These are phyloP conservation scores for Palaemon carinicauda DNA, from an alignment of 1,140 invertebrate genomes.

Conservation along the genomic window DNA sequence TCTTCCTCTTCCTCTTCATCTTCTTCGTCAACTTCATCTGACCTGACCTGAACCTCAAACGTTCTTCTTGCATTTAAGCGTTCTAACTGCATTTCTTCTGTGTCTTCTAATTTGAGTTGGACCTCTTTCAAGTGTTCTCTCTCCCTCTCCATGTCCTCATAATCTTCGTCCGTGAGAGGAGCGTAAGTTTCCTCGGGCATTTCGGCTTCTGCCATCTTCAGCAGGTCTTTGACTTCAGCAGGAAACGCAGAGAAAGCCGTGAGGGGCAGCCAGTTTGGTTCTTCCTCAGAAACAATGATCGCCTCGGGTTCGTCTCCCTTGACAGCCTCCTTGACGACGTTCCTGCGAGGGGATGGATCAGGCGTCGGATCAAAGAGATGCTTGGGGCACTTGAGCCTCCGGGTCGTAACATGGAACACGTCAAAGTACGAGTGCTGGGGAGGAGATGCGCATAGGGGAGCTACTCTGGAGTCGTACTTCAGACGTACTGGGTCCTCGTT, in stretches of 20 bases:
- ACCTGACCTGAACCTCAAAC: not conserved
- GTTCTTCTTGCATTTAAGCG: not conserved
- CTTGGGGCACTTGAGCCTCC: slow-evolving; percentile 46
- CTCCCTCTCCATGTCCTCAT: not conserved
- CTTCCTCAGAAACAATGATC: not conserved
- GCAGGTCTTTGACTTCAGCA: slow-evolving; percentile 29
- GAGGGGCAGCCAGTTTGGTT: slow-evolving; percentile 35
- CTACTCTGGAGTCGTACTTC: slow-evolving; percentile 39
- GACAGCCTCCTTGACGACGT: not conserved
- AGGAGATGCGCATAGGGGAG: slow-evolving; percentile 42
- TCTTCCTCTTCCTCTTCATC: not conserved
- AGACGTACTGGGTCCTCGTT: not conserved
- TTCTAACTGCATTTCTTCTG: not conserved
- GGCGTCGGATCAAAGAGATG: slow-evolving; percentile 20
- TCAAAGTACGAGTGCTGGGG: not conserved
- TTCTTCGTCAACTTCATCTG: not conserved
- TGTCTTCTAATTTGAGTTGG: not conserved
- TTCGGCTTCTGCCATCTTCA: slow-evolving; percentile 36
- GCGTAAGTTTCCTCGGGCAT: slow-evolving; percentile 40
- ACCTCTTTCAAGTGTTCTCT: not conserved
- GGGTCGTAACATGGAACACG: slow-evolving; percentile 30
- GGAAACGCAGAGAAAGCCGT: slow-evolving; percentile 24
- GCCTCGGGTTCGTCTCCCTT: not conserved
- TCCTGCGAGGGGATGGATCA: not conserved
- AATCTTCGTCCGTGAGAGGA: not conserved